Base-by-base conservation (phyloP, 2,797 vertebrate genomes). In the Poecilia gillii region DNA sequence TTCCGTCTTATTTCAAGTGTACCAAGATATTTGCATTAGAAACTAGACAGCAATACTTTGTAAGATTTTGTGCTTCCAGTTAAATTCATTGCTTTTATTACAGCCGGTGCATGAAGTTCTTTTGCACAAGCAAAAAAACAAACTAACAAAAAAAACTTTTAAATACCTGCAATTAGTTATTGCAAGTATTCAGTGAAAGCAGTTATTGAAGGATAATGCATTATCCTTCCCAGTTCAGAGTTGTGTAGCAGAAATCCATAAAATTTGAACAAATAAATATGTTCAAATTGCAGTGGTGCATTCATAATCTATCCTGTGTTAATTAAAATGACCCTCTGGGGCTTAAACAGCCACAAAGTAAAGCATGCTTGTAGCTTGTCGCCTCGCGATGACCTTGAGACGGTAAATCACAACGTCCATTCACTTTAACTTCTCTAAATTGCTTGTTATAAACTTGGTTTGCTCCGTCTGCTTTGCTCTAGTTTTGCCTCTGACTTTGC, bases 401-500 rank as follows among this genome's bases (percentile, higher is more conserved):
- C 3, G 0, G 36, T 8, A 68, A 68, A 68, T 41, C 33, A 23
- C 64, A 20, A 64, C 18, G 6, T 64, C 16, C 16, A 64, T 36
- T 66, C 62, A 23, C 33, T 36, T 20, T 23, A 66, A 4, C 62
- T 20, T 66, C 36, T 36, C 16, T 39, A 59, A 49, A 70, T 68
- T 31, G 3, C 70, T 5, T 2, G 78, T 83, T 71, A 25, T 20
- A 62, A 53, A 57, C 72, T 76, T 39, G 14, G 0, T 33, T 79
- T 31, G 31, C 78, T 53, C 33, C 25, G 18, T 62, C 73, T 47
- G 75, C 68, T 76, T 59, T 57, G 12, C 45, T 0, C 57, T 45
- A 18, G 47, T 76, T 78, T 59, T 18, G 14, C 64, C 74, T 82
- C 74, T 31, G 55, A 73, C 83, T 79, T 82, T 72, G 74, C 11